These are phyloP conservation scores for Venturia canescens DNA, from an alignment of 1,140 invertebrate genomes.

Conservation along the genomic window DNA sequence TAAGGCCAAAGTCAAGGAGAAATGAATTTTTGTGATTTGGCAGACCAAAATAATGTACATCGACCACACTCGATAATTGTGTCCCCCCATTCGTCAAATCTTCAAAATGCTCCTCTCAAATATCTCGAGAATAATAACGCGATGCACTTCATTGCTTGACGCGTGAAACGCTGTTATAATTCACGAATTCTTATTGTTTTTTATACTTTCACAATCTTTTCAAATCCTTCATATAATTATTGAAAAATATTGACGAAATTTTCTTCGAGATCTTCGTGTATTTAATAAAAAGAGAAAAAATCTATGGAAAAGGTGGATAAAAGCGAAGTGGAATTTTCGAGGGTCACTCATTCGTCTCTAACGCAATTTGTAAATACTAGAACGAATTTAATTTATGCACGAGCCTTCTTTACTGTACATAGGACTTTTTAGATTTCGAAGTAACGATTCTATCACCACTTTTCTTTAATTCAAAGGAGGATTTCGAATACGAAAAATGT, in stretches of 20 bases:
- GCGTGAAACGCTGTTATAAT: not conserved
- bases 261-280: not conserved
- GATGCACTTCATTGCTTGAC: not conserved
- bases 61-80: not conserved
- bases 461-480: too few species aligned
- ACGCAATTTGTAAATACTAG: slow-evolving; percentile 62
- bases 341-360: slow-evolving; percentile 54
- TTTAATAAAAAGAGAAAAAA: not conserved
- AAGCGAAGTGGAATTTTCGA: slow-evolving; percentile 35
- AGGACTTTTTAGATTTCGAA: slow-evolving; percentile 27
- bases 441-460: not conserved
- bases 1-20: not conserved
- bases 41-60: not conserved
- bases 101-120: not conserved
- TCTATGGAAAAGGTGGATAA: not conserved
- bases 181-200: not conserved
- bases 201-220: not conserved
- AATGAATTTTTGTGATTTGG: slow-evolving; percentile 1
- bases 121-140: not conserved
- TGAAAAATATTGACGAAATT: not conserved
- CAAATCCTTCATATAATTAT: not conserved
- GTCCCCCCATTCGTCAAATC: slow-evolving; percentile 28
- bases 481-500: not conserved
- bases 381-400: slow-evolving; percentile 64
- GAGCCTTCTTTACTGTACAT: slow-evolving; percentile 52